Conservation (phyloP, 1,140 invertebrate genomes). For the Drosophila orosa region DNA sequence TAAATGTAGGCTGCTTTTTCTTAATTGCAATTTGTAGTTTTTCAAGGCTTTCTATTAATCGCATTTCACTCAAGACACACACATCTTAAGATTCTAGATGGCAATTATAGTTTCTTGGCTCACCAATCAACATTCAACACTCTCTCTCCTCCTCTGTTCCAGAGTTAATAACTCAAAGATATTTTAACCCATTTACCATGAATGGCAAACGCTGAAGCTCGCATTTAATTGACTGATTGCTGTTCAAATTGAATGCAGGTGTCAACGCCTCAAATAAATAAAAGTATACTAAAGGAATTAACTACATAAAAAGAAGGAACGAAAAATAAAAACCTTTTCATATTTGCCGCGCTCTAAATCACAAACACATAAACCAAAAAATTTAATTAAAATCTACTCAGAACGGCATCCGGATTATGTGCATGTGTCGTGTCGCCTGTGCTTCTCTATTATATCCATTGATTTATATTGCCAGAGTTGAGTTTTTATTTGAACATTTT, state of each 20-base stretch:
- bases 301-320: neutral
- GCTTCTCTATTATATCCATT: slow-evolving; percentile 38
- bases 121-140: slow-evolving; percentile 37
- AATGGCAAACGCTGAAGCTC: slow-evolving; percentile 59
- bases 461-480: slow-evolving; percentile 32
- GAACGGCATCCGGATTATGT: slow-evolving; percentile 45
- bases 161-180: slow-evolving; percentile 51
- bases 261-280: slow-evolving; percentile 13
- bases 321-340: slow-evolving; percentile 26
- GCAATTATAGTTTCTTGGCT: slow-evolving; percentile 31
- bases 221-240: slow-evolving; percentile 76
- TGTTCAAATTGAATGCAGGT: slow-evolving; percentile 52
- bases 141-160: neutral
- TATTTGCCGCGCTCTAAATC: slow-evolving; percentile 73
- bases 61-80: neutral
- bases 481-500: slow-evolving; percentile 51
- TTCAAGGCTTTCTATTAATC: slow-evolving; percentile 8
- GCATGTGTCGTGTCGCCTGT: slow-evolving; percentile 15
- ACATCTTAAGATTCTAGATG: slow-evolving; percentile 15
- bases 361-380: slow-evolving; percentile 54
- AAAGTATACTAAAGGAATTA: neutral
- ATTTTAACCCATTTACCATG: slow-evolving; percentile 65
- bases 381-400: slow-evolving; percentile 77
- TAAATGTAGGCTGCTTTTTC: neutral
- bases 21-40: neutral